Conservation (phyloP, 2,888 invertebrate species). For the Trachelus stipa region DNA sequence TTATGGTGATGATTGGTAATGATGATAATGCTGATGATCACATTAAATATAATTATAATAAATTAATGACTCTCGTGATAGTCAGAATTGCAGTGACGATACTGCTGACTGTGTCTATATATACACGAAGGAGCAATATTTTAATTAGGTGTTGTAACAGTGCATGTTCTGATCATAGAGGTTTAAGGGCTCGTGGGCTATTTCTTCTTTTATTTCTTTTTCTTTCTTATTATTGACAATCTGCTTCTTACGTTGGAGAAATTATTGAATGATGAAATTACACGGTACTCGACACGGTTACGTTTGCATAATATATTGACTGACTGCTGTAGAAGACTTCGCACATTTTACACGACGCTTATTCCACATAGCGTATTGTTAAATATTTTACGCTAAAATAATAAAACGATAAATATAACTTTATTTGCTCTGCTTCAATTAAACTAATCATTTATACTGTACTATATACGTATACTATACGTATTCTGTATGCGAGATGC, state of each 20-base stretch:
- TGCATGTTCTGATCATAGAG: neutral
- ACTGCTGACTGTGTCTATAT: neutral
- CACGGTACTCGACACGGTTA: neutral
- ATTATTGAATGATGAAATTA: neutral
- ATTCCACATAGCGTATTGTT: slow-evolving; percentile 38
- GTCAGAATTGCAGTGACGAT: neutral
- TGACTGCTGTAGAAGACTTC: slow-evolving; percentile 60
- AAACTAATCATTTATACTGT: neutral
- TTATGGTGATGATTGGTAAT: slow-evolving; percentile 50
- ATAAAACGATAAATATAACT: neutral
- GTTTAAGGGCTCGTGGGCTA: neutral
- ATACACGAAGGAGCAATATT: neutral
- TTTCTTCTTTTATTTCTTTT: neutral
- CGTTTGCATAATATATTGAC: slow-evolving; percentile 39
- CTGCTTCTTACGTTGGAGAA: neutral
- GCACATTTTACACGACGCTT: slow-evolving; percentile 41
- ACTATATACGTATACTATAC: neutral
- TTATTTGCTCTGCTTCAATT: neutral
- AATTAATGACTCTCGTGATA: neutral
- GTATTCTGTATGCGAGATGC: neutral
- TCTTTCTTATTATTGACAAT: too few relatives aligned
- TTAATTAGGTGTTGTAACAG: neutral
- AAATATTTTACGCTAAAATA: neutral
- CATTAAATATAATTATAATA: neutral
- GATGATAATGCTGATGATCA: slow-evolving; percentile 29